Percentiles rank a stretch among this genome's conserved stretches.
Conservation (phyloP, 2,797 vertebrate species). For the Clamator glandarius region DNA sequence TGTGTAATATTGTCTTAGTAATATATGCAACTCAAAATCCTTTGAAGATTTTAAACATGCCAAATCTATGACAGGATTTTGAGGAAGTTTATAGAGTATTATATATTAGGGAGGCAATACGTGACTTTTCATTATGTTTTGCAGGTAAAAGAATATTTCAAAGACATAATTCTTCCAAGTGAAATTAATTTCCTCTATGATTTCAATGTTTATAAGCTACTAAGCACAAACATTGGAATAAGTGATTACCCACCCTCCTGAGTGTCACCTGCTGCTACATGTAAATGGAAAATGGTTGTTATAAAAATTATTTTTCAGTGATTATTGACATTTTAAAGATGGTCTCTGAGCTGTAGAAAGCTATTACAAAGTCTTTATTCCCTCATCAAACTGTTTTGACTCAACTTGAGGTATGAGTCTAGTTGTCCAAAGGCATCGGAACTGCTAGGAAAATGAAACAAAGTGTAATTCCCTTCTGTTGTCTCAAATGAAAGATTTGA, state of each 20-base stretch:
- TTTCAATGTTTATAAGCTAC: background rate
- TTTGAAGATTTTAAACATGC: background rate
- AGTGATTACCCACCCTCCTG: background rate
- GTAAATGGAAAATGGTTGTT: background rate
- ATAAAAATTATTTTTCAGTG: background rate
- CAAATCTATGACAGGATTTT: background rate
- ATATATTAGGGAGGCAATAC: background rate
- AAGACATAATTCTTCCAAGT: background rate
- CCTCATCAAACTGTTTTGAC: background rate
- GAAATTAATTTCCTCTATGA: background rate
- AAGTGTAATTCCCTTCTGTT: background rate
- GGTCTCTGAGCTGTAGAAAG: background rate
- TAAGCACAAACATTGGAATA: background rate
- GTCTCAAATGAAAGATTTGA: background rate
- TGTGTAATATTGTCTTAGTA: background rate
- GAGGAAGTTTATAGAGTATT: background rate
- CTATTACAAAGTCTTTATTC: background rate
- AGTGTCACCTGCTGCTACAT: background rate
- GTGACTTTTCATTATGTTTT: background rate
- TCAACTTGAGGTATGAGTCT: background rate
- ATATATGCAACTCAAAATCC: background rate
- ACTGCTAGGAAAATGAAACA: background rate
- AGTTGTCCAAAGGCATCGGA: background rate
- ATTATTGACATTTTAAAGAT: background rate
- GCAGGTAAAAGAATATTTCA: background rate